Evolutionary conservation across 2,113 vertebrate species (phyloP).

Genomic region (Galeopterus variegatus): DNA sequence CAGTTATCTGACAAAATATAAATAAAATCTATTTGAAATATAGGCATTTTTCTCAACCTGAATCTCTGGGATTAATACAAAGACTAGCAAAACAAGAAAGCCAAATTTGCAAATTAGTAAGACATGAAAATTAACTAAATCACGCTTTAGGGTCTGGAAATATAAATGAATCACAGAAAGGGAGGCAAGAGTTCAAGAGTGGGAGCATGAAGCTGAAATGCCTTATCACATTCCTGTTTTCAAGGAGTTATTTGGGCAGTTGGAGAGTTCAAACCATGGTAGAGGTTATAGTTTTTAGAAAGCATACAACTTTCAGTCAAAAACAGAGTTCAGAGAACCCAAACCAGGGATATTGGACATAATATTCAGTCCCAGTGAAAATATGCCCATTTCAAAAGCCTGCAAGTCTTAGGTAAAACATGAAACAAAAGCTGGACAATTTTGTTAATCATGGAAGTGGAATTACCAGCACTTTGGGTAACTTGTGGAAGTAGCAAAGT

Average conservation of each 20-base stretch:
- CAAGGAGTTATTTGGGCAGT: constrained; percentile 77
- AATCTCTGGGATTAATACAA: constrained; percentile 85
- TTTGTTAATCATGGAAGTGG: background rate
- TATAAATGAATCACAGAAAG: constrained; percentile 84
- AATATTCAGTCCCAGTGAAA: background rate
- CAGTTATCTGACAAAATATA: constrained; percentile 83
- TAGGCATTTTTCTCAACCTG: constrained; percentile 82
- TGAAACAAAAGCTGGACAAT: background rate
- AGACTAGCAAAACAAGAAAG: constrained; percentile 86
- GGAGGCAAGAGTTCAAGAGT: constrained; percentile 82
- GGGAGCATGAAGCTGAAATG: background rate
- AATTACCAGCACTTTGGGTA: background rate
- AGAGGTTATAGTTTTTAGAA: constrained; percentile 65
- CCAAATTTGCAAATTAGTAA: constrained; percentile 86
- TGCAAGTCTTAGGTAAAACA: background rate
- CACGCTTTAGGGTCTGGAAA: constrained; percentile 84
- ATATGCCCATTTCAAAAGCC: background rate
- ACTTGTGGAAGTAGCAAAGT: background rate
- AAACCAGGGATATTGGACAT: background rate
- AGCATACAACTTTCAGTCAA: constrained; percentile 50
- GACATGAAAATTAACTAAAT: constrained; percentile 86
- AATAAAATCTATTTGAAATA: constrained; percentile 82
- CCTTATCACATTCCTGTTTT: constrained; percentile 53
- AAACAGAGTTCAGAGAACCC: constrained; percentile 35
- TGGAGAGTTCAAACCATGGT: background rate